Conservation (phyloP, 2,888 invertebrate species). For the Digitonthophagus gazella region DNA sequence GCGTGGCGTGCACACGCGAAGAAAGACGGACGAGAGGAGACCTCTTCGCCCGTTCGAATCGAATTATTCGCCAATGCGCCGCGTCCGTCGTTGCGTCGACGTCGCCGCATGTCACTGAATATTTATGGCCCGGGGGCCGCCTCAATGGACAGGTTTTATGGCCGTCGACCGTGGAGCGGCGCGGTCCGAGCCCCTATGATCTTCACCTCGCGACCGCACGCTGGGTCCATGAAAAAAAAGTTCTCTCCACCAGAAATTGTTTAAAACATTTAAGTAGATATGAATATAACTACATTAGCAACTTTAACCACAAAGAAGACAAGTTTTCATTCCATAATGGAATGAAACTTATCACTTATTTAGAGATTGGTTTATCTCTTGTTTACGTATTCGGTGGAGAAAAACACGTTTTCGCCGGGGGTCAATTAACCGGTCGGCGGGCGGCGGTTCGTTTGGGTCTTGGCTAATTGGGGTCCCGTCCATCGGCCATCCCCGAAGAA, state of each 20-base stretch:
- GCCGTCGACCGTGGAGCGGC: not conserved
- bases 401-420: not conserved
- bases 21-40: constrained; percentile 19
- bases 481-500: not conserved
- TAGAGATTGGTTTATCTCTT: not conserved
- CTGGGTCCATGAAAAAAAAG: not conserved
- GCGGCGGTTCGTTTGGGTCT: not conserved
- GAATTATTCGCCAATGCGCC: constrained; percentile 15
- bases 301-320: too few species aligned
- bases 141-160: constrained; percentile 10
- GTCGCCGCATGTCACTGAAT: constrained; percentile 13
- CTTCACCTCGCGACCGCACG: not conserved
- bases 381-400: not conserved
- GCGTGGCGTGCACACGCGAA: constrained; percentile 24
- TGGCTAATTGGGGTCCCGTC: not conserved
- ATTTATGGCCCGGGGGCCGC: constrained; percentile 10
- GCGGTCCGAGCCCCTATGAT: not conserved
- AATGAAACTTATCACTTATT: not conserved
- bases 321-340: too few species aligned
- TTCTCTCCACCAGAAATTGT: not conserved
- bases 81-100: constrained; percentile 9
- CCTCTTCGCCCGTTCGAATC: not conserved
- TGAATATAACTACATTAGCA: too few species aligned
- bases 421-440: not conserved
- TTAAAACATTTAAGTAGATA: not conserved